Percentiles rank a stretch among this genome's conserved stretches.
Conservation (phyloP, 2,888 invertebrate species). For the Rugalucina vietnamica region DNA sequence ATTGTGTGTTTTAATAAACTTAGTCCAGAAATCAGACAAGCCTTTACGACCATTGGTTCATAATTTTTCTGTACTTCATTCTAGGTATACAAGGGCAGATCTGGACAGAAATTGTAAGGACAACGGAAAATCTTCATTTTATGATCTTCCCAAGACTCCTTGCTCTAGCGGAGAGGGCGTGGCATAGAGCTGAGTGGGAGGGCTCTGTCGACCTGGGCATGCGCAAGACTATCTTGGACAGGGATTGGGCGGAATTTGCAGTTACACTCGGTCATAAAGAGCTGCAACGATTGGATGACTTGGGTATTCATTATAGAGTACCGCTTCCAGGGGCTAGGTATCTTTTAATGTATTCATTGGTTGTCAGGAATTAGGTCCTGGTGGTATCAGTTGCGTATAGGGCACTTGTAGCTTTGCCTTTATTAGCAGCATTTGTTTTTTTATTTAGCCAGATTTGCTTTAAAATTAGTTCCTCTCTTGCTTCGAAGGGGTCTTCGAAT, state of each 20-base stretch:
- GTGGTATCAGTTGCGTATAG: no score
- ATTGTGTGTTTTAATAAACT: neutral
- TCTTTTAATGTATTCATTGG: no score
- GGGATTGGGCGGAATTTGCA: conserved; percentile 71
- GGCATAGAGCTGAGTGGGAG: conserved; percentile 78
- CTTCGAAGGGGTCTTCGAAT: no score
- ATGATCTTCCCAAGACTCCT: conserved; percentile 72
- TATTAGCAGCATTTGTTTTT: neutral
- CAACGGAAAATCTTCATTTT: conserved; percentile 57
- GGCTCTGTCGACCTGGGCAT: conserved; percentile 19
- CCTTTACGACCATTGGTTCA: no score
- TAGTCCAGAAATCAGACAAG: neutral
- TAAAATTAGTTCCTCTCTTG: no score
- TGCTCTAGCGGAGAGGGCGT: conserved; percentile 77
- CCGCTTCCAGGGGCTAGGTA: conserved; percentile 73
- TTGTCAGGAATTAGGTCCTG: no score
- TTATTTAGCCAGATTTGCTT: no score
- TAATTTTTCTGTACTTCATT: neutral
- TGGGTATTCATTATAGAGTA: conserved; percentile 64
- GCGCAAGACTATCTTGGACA: conserved; percentile 11
- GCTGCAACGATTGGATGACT: conserved; percentile 62
- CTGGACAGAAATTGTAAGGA: conserved; percentile 72
- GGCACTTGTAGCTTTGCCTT: neutral
- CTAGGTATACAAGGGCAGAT: conserved; percentile 78
- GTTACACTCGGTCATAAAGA: conserved; percentile 68